phyloP scores from a whole-genome alignment of 2,888 invertebrate species.

The Stomorhina lunata region DNA sequence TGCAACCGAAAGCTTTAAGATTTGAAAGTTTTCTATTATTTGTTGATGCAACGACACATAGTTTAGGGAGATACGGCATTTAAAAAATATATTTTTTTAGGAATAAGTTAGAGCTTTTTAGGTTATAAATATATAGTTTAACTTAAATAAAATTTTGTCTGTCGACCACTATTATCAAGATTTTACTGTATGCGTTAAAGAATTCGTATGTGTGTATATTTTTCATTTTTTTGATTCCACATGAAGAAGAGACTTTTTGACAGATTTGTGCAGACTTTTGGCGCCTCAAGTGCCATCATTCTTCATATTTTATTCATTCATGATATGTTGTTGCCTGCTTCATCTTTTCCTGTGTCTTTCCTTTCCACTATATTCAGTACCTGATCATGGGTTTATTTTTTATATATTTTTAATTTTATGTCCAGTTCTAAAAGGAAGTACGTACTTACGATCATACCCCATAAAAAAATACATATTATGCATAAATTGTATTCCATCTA shows the following conservation, averaged over 20 bases:
- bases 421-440: conserved; percentile 44
- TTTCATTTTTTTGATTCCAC: conserved; percentile 39
- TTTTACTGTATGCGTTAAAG: neutral
- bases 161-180: neutral
- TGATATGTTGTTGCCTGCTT: conserved; percentile 7
- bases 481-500: conserved; percentile 3
- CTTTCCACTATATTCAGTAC: neutral
- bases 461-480: conserved; percentile 24
- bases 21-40: too few species aligned
- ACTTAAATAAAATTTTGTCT: too few species aligned
- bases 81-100: too few species aligned
- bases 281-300: conserved; percentile 71
- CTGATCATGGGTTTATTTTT: neutral
- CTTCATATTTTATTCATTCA: conserved; percentile 66
- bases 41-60: too few species aligned
- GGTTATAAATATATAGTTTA: too few species aligned
- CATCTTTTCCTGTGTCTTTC: neutral
- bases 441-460: neutral
- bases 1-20: too few species aligned
- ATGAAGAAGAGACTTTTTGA: conserved; percentile 69
- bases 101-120: too few species aligned
- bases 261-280: conserved; percentile 73
- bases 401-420: conserved; percentile 9
- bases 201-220: neutral
- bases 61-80: too few species aligned